A percentile compares a stretch with the other conserved stretches of the same genome.
Evolutionary conservation across 2,113 vertebrate genomes (phyloP).

Genomic region (Zosterops lateralis): DNA sequence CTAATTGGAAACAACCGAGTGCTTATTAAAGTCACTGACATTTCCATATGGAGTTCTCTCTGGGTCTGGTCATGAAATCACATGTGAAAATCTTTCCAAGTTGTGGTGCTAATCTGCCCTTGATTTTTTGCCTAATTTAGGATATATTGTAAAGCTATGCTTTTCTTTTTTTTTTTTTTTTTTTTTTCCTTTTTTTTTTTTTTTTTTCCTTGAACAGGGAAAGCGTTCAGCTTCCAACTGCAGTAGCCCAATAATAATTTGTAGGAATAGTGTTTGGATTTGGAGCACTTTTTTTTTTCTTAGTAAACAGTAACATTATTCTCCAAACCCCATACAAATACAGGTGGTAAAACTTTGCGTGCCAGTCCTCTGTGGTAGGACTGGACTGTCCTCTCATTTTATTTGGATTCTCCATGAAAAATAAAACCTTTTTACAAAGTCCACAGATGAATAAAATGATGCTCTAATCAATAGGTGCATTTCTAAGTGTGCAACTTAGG

Average conservation of each 20-base stretch:
- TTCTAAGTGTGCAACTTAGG: not conserved
- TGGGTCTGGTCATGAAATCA: slow-evolving; percentile 30
- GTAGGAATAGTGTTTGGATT: not conserved
- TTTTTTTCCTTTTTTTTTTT: rapidly evolving
- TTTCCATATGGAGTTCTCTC: slow-evolving; percentile 52
- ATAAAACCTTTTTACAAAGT: not conserved
- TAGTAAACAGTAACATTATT: not conserved
- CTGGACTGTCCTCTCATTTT: not conserved
- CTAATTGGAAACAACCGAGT: slow-evolving; percentile 49
- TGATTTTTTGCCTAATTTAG: slow-evolving; percentile 43
- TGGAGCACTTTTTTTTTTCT: not conserved
- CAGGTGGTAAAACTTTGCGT: not conserved
- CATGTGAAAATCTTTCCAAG: slow-evolving; percentile 46
- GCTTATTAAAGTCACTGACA: slow-evolving; percentile 55
- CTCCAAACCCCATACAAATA: not conserved
- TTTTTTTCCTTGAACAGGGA: rapidly evolving
- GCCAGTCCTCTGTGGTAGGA: not conserved
- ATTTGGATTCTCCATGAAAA: not conserved
- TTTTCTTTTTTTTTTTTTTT: not conserved
- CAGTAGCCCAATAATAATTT: not conserved
- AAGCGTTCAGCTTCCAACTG: not conserved
- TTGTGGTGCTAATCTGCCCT: slow-evolving; percentile 34
- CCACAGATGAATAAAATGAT: not conserved
- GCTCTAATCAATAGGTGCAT: not conserved
- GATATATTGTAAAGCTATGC: not conserved